Evolutionary conservation across 2,888 invertebrate genomes (phyloP).

Genomic region (Crocallis elinguaria): DNA sequence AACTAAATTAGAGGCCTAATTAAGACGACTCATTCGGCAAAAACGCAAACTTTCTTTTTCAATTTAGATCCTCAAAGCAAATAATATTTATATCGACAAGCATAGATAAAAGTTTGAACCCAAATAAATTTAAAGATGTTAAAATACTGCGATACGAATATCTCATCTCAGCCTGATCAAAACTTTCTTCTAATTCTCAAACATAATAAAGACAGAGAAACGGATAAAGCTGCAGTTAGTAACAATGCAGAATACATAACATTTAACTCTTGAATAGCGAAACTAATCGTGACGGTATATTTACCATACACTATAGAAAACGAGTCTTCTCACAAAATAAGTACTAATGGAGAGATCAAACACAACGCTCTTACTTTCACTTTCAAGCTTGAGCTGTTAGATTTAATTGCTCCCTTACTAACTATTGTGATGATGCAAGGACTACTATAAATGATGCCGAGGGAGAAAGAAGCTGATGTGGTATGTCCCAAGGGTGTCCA

Average conservation of each 20-base stretch:
- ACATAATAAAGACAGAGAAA: neutral
- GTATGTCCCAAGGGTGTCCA: too few species aligned
- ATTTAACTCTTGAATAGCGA: constrained; percentile 12
- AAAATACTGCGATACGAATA: neutral
- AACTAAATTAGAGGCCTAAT: too few species aligned
- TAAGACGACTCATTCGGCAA: too few species aligned
- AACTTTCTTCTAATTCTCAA: constrained; percentile 4
- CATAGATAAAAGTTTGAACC: too few species aligned
- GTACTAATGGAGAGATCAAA: constrained; percentile 31
- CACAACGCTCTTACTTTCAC: constrained; percentile 26
- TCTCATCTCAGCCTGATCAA: neutral
- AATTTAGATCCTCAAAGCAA: too few species aligned
- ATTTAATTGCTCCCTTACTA: constrained; percentile 18
- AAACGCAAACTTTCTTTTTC: too few species aligned
- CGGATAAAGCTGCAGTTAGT: neutral
- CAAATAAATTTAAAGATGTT: too few species aligned
- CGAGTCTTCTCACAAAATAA: constrained; percentile 23
- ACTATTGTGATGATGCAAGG: constrained; percentile 1
- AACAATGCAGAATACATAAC: constrained; percentile 6
- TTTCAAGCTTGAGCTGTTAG: constrained; percentile 12
- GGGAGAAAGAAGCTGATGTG: too few species aligned
- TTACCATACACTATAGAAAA: constrained; percentile 35
- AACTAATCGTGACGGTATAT: constrained; percentile 29
- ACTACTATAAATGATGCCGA: too few species aligned
- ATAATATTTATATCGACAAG: too few species aligned